Evolutionary conservation across 2,888 invertebrate genomes (phyloP).

Genomic region (Brenthis hecate): DNA sequence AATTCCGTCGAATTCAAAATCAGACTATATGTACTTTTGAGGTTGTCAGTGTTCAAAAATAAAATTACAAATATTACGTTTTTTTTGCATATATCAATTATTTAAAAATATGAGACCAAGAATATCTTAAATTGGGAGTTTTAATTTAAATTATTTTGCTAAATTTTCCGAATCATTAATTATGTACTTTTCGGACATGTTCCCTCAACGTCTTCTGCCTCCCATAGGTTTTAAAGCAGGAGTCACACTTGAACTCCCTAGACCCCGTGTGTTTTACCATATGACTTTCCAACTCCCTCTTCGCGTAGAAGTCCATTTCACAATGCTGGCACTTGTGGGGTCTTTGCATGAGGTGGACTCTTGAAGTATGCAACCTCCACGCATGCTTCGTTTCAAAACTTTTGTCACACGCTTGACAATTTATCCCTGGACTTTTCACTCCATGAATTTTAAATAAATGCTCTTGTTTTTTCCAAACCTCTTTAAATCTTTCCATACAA

Average conservation of each 20-base stretch:
- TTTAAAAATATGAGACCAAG: too few species aligned
- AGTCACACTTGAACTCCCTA: conserved; percentile 55
- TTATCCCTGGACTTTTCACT: conserved; percentile 47
- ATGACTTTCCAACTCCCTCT: conserved; percentile 54
- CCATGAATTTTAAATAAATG: conserved; percentile 54
- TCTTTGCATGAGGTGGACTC: conserved; percentile 59
- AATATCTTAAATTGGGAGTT: too few species aligned
- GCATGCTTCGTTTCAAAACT: conserved; percentile 52
- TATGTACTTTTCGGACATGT: conserved; percentile 51
- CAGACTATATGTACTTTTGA: too few species aligned
- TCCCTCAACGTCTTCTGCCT: conserved; percentile 57
- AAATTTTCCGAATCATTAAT: conserved; percentile 9
- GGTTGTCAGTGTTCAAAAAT: too few species aligned
- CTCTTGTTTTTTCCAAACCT: conserved; percentile 52
- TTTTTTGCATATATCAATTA: too few species aligned
- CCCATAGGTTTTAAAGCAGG: conserved; percentile 56
- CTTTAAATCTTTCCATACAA: conserved; percentile 55
- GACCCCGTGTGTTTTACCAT: conserved; percentile 58
- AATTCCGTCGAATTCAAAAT: too few species aligned
- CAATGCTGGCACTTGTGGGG: conserved; percentile 54
- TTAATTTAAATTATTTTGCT: too few species aligned
- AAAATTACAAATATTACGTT: too few species aligned
- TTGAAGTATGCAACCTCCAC: conserved; percentile 54
- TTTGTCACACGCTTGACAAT: conserved; percentile 58
- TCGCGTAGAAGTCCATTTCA: conserved; percentile 55